Evolutionary conservation across 2,113 vertebrate genomes (phyloP), one percentile per base, ranked within the genome.

Genomic region (Archilochus colubris): DNA sequence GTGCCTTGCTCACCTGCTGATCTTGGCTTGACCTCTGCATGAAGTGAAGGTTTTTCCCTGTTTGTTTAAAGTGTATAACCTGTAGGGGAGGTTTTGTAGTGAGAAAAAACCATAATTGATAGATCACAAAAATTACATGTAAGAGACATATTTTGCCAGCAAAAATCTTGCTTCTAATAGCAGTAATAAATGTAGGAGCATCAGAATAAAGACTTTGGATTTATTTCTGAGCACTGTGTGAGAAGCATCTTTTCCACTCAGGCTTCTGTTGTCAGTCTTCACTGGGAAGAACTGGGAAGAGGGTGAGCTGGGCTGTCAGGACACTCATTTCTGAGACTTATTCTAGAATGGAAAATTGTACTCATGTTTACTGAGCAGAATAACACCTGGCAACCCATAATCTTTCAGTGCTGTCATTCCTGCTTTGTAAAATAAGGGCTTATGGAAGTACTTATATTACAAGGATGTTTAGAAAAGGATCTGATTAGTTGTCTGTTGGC

Each of bases 291-390:
- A n/a, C 1, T n/a, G 66, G 36, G 36, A 38, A 38, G 36, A 80
- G 14, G 8, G 14, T 5, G 10, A 82, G 14, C 48, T 80, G 73
- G 40, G 13, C 53, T 59, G 19, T 33, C 30, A 23, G 50, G 16
- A 23, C 23, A 9, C 31, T 59, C 1, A 7, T 75, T 82, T 69
- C 50, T 44, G 27, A 78, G 69, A 24, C 46, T 79, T 33, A 33
- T 89, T 85, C 57, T 68, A 33, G 62, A 28, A 33, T 43, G 25
- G 36, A 55, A 74, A 64, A 27, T 10, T 38, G 4, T 24, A 33
- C 21, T 74, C 0, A 0, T 1, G 0, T 46, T 69, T 61, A 38
- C 58, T 55, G 33, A 61, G 24, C 24, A 66, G 69, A 54, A 46
- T 14, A 84, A 44, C 40, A 76, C 25, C 36, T 54, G 70, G 40